Conservation (phyloP, 2,113 vertebrate genomes). For the Tautogolabrus adspersus region DNA sequence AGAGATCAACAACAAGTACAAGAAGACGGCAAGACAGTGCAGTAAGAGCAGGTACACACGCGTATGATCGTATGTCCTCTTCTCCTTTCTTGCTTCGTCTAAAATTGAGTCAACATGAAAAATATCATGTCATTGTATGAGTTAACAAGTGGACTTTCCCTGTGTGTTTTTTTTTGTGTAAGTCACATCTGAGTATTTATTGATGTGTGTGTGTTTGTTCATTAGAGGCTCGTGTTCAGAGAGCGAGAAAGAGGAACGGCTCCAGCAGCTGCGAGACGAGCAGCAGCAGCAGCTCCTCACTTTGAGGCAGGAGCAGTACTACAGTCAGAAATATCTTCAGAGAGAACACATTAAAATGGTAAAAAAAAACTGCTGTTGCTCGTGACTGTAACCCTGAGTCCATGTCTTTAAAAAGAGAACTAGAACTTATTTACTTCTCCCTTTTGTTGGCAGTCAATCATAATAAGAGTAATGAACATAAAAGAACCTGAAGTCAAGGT, state of each 20-base stretch:
- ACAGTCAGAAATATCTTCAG: constrained; percentile 97
- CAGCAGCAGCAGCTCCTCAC: constrained; percentile 95
- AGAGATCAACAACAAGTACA: constrained; percentile 75
- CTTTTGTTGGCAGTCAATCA: neutral
- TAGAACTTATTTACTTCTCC: neutral
- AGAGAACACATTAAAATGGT: constrained; percentile 88
- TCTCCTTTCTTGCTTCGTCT: neutral
- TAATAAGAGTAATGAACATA: too few relatives aligned
- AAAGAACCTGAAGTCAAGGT: too few relatives aligned
- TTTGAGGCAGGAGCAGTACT: constrained; percentile 97
- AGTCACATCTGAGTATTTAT: neutral
- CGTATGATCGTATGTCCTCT: neutral
- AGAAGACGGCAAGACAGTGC: constrained; percentile 90
- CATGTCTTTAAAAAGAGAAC: neutral
- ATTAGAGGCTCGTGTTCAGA: constrained; percentile 82
- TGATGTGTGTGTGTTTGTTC: neutral
- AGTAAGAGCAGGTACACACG: constrained; percentile 91
- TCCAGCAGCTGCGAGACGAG: constrained; percentile 92
- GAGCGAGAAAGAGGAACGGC: constrained; percentile 89
- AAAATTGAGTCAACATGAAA: neutral
- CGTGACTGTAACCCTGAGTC: neutral
- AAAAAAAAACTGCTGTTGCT: neutral
- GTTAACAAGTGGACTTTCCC: neutral
- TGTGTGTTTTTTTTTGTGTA: neutral
- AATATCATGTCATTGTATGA: too few relatives aligned